Evolutionary conservation across 2,113 vertebrate species (phyloP).

Genomic region (Mastomys coucha): DNA sequence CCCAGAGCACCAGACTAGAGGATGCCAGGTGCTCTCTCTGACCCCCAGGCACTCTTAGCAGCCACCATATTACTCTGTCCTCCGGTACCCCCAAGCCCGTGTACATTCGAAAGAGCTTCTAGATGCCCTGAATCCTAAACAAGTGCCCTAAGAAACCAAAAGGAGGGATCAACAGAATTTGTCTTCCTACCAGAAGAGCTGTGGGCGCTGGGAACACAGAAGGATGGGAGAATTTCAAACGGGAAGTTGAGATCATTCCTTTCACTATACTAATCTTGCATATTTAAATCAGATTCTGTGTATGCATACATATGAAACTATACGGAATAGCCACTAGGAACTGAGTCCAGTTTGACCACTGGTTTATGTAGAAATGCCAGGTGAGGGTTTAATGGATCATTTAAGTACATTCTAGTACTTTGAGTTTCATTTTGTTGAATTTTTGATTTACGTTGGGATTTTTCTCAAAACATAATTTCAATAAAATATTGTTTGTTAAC

Average conservation of each 20-base stretch:
- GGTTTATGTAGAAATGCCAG: not conserved
- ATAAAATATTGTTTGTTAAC: not conserved
- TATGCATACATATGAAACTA: not conserved
- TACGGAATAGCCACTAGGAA: not conserved
- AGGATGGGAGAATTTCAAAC: not conserved
- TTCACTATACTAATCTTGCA: not conserved
- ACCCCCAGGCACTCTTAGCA: not conserved
- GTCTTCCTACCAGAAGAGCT: not conserved
- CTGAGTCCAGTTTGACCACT: not conserved
- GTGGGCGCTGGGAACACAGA: not conserved
- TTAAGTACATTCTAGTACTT: not conserved
- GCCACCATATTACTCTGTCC: accelerated
- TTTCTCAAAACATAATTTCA: not conserved
- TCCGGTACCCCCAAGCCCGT: not conserved
- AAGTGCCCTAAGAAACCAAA: not conserved
- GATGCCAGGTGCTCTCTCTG: not conserved
- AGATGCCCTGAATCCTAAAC: not conserved
- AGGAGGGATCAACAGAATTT: not conserved
- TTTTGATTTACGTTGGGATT: conserved; percentile 9
- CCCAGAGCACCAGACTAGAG: not conserved
- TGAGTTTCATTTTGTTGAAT: not conserved
- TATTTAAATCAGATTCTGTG: not conserved
- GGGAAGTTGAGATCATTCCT: not conserved
- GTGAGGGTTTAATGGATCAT: not conserved
- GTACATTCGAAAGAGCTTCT: not conserved